Conservation (phyloP, 2,113 vertebrate species). For the Beaufortia kweichowensis region DNA sequence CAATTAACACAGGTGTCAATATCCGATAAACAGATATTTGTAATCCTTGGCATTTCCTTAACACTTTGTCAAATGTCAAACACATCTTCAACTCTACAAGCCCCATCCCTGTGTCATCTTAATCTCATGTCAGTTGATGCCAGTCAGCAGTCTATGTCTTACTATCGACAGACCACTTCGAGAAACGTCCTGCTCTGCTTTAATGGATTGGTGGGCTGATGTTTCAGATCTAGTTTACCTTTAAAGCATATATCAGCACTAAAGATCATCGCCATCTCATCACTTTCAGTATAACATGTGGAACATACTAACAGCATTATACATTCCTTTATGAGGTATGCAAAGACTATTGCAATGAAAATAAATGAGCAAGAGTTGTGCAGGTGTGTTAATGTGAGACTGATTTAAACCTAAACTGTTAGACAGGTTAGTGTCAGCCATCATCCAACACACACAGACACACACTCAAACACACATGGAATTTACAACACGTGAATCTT, state of each 20-base stretch:
- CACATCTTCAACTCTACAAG: not conserved
- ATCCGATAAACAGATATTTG: not conserved
- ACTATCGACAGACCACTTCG: constrained; percentile 10
- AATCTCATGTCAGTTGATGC: constrained; percentile 26
- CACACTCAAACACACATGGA: not conserved
- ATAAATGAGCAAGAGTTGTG: too few species aligned
- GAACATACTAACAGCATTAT: not conserved
- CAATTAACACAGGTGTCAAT: not conserved
- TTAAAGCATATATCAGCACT: constrained; percentile 29
- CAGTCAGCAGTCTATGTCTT: constrained; percentile 27
- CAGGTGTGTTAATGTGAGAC: too few species aligned
- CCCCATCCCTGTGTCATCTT: constrained; percentile 6
- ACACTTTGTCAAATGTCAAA: not conserved
- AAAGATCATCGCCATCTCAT: constrained; percentile 22
- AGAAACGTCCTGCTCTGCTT: constrained; percentile 24
- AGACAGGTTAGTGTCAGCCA: too few species aligned
- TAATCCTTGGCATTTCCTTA: not conserved
- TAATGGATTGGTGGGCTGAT: constrained; percentile 26
- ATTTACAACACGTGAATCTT: not conserved
- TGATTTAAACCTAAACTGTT: too few species aligned
- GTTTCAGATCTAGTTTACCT: constrained; percentile 8
- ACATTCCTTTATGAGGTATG: not conserved
- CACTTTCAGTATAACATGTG: not conserved
- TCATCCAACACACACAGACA: too few species aligned
- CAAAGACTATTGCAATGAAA: not conserved